Percentiles rank a stretch among this genome's conserved stretches.
Conservation (phyloP, 2,888 invertebrate species). For the Pristionchus japonicus region DNA sequence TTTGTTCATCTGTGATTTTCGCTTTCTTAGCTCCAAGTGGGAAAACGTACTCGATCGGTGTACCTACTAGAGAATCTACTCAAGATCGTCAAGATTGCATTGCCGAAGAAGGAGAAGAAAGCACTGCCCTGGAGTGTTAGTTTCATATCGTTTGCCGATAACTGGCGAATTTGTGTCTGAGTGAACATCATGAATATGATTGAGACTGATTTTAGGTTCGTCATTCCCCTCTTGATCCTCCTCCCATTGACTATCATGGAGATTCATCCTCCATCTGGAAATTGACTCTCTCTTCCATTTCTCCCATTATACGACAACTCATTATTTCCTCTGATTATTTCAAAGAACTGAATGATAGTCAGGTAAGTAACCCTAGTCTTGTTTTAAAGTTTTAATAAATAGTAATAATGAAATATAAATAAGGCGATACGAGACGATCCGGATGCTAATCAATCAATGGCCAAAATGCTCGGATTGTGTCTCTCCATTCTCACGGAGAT, state of each 20-base stretch:
- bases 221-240: constrained; percentile 37
- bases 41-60: background rate
- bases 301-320: background rate
- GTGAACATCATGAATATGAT: no score
- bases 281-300: background rate
- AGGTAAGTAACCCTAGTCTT: background rate
- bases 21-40: background rate
- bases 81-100: background rate
- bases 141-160: no score
- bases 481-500: constrained; percentile 5
- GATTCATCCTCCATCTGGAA: constrained; percentile 35
- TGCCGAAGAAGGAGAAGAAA: constrained; percentile 46
- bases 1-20: background rate
- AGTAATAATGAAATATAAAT: background rate
- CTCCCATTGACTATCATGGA: constrained; percentile 8
- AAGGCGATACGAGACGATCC: background rate
- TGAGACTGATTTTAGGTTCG: background rate
- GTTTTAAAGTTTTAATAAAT: background rate
- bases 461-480: background rate
- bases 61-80: constrained; percentile 41
- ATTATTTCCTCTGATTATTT: background rate
- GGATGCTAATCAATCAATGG: background rate
- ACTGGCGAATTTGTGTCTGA: background rate
- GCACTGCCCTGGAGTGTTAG: constrained; percentile 33
- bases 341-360: background rate